Percentiles rank a stretch among this genome's conserved stretches.
phyloP scores from a whole-genome alignment of 2,113 vertebrate genomes.

The Syrrhaptes paradoxus region DNA sequence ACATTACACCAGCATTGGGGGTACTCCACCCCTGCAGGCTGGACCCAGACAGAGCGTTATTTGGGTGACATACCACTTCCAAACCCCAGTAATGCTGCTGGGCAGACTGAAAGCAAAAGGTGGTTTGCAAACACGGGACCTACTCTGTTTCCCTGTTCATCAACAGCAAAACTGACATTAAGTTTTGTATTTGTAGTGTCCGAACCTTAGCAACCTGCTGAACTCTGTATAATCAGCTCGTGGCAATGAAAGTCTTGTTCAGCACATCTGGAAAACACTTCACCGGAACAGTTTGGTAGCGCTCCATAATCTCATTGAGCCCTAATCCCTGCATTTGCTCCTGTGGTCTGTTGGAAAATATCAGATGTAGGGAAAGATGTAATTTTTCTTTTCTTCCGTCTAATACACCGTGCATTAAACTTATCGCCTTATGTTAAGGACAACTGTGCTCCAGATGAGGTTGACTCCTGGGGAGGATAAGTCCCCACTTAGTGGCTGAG shows the following conservation, averaged over 20 bases:
- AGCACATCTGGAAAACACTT: slow-evolving; percentile 22
- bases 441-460: neutral
- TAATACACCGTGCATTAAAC: neutral
- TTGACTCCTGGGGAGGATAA: neutral
- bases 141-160: neutral
- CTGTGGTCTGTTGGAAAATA: slow-evolving; percentile 8
- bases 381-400: neutral
- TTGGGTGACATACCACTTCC: neutral
- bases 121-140: neutral
- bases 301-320: slow-evolving; percentile 18
- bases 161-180: neutral
- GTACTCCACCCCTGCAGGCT: neutral
- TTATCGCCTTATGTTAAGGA: slow-evolving; percentile 15
- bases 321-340: neutral
- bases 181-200: neutral
- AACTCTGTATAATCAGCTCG: neutral
- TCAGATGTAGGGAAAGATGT: neutral
- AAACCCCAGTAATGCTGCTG: neutral
- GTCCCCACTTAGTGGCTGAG: neutral
- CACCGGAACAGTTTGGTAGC: neutral
- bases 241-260: neutral
- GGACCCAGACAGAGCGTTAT: neutral
- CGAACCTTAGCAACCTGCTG: neutral
- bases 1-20: neutral
- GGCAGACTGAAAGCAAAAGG: neutral